Conservation (phyloP, 2,888 invertebrate species). For the Luperina nickerlii region DNA sequence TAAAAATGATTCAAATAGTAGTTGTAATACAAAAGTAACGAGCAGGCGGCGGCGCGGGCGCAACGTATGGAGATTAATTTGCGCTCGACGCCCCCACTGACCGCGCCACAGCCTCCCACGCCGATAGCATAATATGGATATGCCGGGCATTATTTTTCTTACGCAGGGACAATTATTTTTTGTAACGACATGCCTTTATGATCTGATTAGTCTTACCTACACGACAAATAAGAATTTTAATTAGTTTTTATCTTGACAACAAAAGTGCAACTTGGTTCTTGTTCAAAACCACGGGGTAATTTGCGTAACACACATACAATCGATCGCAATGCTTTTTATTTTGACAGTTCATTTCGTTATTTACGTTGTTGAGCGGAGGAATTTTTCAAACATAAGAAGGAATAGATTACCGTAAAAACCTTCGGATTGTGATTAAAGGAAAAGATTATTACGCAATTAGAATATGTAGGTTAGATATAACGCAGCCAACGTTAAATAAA, state of each 20-base stretch:
- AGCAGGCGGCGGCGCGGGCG: conserved; percentile 67
- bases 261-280: background rate
- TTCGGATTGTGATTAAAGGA: too few relatives aligned
- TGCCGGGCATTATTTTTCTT: background rate
- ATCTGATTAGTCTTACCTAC: background rate
- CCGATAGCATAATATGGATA: conserved; percentile 66
- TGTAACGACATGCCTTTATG: background rate
- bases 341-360: too few relatives aligned
- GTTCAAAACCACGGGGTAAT: too few relatives aligned
- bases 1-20: conserved; percentile 67
- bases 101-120: conserved; percentile 71
- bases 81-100: conserved; percentile 80
- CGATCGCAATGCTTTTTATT: too few relatives aligned
- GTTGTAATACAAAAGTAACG: conserved; percentile 70
- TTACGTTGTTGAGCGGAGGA: too few relatives aligned
- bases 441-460: too few relatives aligned
- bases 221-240: background rate
- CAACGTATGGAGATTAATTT: conserved; percentile 86
- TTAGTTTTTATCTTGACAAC: background rate
- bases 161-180: background rate
- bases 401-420: too few relatives aligned
- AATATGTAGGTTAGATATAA: background rate
- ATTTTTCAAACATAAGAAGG: too few relatives aligned
- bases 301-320: too few relatives aligned
- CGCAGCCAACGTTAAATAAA: background rate